Conservation (phyloP, 2,797 vertebrate genomes). For the Brachyalestes nurse region DNA sequence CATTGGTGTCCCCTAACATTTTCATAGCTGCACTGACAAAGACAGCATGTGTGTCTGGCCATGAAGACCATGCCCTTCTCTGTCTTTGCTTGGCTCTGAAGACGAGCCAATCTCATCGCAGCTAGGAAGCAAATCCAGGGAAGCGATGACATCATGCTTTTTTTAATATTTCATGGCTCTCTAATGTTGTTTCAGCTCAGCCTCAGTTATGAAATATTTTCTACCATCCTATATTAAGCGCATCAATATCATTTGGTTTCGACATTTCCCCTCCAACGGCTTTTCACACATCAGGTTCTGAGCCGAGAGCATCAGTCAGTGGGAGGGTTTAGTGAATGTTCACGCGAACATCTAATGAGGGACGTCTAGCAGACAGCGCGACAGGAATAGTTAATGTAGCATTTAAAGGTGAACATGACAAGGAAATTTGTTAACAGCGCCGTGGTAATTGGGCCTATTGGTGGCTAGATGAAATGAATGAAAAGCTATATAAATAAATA, state of each 20-base stretch:
- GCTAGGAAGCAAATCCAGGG: constrained; percentile 37
- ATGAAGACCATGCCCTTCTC: constrained; percentile 23
- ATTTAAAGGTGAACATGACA: constrained; percentile 16
- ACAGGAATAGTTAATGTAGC: background rate
- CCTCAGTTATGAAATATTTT: constrained; percentile 38
- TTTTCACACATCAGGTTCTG: constrained; percentile 9
- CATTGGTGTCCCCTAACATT: background rate
- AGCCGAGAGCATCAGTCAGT: background rate
- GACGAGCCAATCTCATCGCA: constrained; percentile 23
- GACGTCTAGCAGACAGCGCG: constrained; percentile 5
- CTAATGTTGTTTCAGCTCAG: constrained; percentile 36
- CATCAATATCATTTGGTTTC: constrained; percentile 29
- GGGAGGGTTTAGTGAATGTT: background rate
- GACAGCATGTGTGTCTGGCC: background rate
- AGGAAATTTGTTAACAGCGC: background rate
- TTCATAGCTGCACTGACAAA: constrained; percentile 9
- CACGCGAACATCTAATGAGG: background rate
- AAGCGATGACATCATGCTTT: constrained; percentile 40
- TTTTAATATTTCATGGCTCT: constrained; percentile 42
- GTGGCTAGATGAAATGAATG: constrained; percentile 8
- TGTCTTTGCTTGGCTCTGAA: constrained; percentile 31
- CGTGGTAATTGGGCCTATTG: constrained; percentile 8
- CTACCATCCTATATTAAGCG: constrained; percentile 22
- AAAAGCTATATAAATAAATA: constrained; percentile 33
- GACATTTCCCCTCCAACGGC: background rate